These are phyloP conservation scores for Pedicia rivosa DNA, from an alignment of 2,888 invertebrate genomes.

Conservation along the genomic window DNA sequence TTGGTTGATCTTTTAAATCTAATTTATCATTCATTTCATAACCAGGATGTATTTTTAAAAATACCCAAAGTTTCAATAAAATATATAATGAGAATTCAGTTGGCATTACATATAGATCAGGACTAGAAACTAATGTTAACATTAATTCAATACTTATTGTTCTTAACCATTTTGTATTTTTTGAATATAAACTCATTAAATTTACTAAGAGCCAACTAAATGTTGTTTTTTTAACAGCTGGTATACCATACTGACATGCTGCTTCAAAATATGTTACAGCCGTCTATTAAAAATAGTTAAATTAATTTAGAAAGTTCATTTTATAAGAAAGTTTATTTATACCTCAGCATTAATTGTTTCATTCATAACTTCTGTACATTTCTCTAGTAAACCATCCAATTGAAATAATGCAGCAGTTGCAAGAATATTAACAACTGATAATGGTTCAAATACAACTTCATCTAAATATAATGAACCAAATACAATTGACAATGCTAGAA, in stretches of 20 bases:
- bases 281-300: conserved; percentile 37
- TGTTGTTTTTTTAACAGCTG: conserved; percentile 41
- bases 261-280: conserved; percentile 52
- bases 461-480: conserved; percentile 63
- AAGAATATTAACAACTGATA: conserved; percentile 46
- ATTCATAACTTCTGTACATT: conserved; percentile 55
- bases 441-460: conserved; percentile 51
- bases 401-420: conserved; percentile 62
- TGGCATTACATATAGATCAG: conserved; percentile 55
- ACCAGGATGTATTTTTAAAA: conserved; percentile 33
- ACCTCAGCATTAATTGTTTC: conserved; percentile 53
- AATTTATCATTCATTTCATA: conserved; percentile 27
- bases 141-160: conserved; percentile 50
- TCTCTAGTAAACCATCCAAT: conserved; percentile 53
- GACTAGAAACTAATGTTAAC: conserved; percentile 42
- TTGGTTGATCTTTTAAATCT: conserved; percentile 12
- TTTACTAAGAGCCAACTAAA: conserved; percentile 55
- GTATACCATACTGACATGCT: conserved; percentile 48
- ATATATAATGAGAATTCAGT: conserved; percentile 63
- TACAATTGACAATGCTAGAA: conserved; percentile 46
- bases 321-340: conserved; percentile 5
- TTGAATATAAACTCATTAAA: conserved; percentile 41
- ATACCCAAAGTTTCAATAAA: conserved; percentile 53
- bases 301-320: neutral
- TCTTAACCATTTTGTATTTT: conserved; percentile 37